Evolutionary conservation across 2,888 invertebrate genomes (phyloP), one percentile per base, ranked within the genome.

Genomic region (Prostheceraeus crozeri): DNA sequence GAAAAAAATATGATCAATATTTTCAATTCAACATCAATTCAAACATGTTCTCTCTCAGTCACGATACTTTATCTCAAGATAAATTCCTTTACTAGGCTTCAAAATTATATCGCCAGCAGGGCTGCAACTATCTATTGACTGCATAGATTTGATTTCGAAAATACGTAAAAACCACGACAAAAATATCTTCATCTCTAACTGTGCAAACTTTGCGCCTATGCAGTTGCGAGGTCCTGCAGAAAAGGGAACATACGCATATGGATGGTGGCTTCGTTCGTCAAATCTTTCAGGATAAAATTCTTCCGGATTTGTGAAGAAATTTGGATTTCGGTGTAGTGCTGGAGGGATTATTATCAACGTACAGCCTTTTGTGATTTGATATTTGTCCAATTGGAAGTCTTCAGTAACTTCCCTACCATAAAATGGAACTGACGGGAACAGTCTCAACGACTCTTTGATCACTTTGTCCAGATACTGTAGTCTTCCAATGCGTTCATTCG

Each of bases 251-350:
- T 71, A 79, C 19, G 76, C 69, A 67, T 68, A 79, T 1, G 79
- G 72, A 66, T 87, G 86, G 6, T 21, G 48, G n/a, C n/a, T n/a
- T 6, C 25, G 3, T 19, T 8, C 16, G n/a, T 83, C 70, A 72
- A 86, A 86, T 64, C 85, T 76, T 54, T 88, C 87, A 1, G 89
- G 88, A 77, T 88, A 81, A 72, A 86, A 89, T 64, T 79, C 80
- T 40, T 83, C 79, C 0, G 86, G 84, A 64, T 85, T 78, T 0
- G 82, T 79, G 76, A 81, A 86, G 53, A 81, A 76, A n/a, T 81
- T 77, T 0, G 82, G 80, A 68, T 83, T 80, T 3, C 82, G 80
- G 71, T 85, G 85, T 6, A 78, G 67, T 19, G 69, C 69, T 31
- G 68, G 57, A 1, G 69, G 63, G 11, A 67, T 31, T 1, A 72